A percentile compares a stretch with the other conserved stretches of the same genome.
Evolutionary conservation across 2,797 vertebrate genomes (phyloP).

Genomic region (Eremophila alpestris): DNA sequence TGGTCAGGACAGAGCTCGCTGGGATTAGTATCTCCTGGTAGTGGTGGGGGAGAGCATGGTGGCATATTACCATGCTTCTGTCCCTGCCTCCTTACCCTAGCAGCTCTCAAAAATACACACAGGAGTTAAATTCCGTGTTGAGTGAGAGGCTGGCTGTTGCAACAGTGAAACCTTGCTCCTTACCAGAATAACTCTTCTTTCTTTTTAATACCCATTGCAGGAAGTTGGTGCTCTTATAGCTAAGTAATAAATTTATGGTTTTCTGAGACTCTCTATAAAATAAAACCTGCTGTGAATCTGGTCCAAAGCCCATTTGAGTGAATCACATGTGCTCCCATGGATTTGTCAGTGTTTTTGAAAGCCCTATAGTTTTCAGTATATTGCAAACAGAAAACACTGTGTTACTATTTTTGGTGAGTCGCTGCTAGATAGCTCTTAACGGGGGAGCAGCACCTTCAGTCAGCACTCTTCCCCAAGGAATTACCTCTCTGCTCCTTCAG

Average conservation of each 20-base stretch:
- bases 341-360: constrained; percentile 23
- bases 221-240: constrained; percentile 5
- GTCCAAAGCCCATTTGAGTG: constrained; percentile 2
- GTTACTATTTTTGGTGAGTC: neutral
- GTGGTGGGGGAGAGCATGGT: neutral
- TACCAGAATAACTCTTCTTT: neutral
- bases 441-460: neutral
- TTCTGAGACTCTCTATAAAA: constrained; percentile 27
- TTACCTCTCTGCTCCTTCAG: neutral
- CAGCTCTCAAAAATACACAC: neutral
- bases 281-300: neutral
- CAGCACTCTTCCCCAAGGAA: neutral
- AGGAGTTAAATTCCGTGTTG: neutral
- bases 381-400: neutral
- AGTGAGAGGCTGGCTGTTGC: neutral
- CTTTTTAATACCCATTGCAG: neutral
- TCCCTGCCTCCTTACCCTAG: neutral
- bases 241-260: constrained; percentile 8
- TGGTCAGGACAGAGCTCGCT: neutral
- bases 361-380: neutral
- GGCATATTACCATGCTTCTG: rapidly evolving
- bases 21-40: neutral
- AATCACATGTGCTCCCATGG: neutral
- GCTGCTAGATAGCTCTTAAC: neutral
- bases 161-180: neutral